Evolutionary conservation across 2,888 invertebrate species (phyloP), one percentile per base, ranked within the genome.

Genomic region (Drosophila robusta): DNA sequence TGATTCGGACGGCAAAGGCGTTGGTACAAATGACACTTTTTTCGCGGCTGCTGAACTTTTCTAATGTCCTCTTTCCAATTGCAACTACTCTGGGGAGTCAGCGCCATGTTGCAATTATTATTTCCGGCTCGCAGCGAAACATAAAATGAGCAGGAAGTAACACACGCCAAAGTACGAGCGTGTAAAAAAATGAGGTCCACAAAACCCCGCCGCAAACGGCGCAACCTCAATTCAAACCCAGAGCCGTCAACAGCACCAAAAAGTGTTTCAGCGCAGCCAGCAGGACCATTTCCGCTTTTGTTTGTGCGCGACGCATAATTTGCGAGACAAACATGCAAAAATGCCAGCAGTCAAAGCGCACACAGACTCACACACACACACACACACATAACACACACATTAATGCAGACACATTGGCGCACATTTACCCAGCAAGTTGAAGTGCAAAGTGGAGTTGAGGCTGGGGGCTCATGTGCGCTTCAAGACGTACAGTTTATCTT

Each of bases 261-360:
- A 66, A 73, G 78, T 67, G 55, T 73, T 67, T 39, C 67, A 72
- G 60, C 18, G 68, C 66, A 64, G 66, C 56, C 61, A 55, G 51
- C 76, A 70, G 69, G 56, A 39, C 16, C 66, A 70, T 75, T 82
- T 79, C 80, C 87, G 82, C 86, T 79, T 85, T 84, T 87, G 83
- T 84, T 85, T 84, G 83, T 79, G 82, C 70, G 79, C 84, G 78
- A 85, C 88, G 86, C 84, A 87, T 85, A 85, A 85, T 87, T 85
- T 85, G 77, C 75, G 88, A 79, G 88, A 82, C 86, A 82, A 84
- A 85, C 83, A 87, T 82, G 80, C 85, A 82, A 82, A 82, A 87
- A 87, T 87, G 75, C 78, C 70, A 80, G 76, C 76, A 80, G 78
- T 82, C 85, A 79, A 81, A 75, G 70, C 68, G 39, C 60, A 62